Base-by-base conservation (phyloP, 1,140 invertebrate genomes). In the Lucilia cuprina region DNA sequence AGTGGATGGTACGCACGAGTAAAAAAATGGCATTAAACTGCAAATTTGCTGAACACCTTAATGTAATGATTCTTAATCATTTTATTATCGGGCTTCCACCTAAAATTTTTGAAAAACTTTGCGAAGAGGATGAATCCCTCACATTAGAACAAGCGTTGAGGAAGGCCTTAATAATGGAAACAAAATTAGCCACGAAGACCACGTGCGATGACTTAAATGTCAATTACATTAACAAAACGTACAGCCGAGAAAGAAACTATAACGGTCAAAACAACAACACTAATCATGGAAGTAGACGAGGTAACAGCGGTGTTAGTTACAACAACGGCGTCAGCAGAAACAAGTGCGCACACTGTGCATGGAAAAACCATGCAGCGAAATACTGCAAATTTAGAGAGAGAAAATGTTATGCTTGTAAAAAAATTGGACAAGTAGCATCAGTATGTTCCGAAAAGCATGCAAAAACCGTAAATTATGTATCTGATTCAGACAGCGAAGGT, bases 101-200 rank as follows among this genome's bases (percentile, higher is more conserved):
- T 34, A 65, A 65, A 60, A 83, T 83, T 35, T 83, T 83, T 70
- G 82, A 83, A 50, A 13, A 47, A 35, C 17, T 83, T 12, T 83
- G 83, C 41, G 83, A 83, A 83, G 83, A 83, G 65, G 83, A 74
- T 49, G 83, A 74, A 25, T 70, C 65, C 12, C 17, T 83, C 8
- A 41, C 83, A 34, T 14, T 83, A 30, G 14, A 47, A 34, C 25
- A 41, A 9, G 83, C 65, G 9, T 41, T 83, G 12, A 74, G 41
- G 41, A 83, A 83, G 65, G 65, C 83, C 12, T 17, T 83, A 5
- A 83, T 83, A 19, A 74, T 49, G 70, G 83, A 83, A 75, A 74
- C 41, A 25, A 83, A 83, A 47, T 19, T 49, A 41, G 10, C 35
- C n/a, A 74, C 65, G 49, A 60, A 60, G 82, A 17, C 49, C 7